A percentile compares a stretch with the other conserved stretches of the same genome.
Evolutionary conservation across 2,888 invertebrate genomes (phyloP).

Genomic region (Latrodectus hesperus): DNA sequence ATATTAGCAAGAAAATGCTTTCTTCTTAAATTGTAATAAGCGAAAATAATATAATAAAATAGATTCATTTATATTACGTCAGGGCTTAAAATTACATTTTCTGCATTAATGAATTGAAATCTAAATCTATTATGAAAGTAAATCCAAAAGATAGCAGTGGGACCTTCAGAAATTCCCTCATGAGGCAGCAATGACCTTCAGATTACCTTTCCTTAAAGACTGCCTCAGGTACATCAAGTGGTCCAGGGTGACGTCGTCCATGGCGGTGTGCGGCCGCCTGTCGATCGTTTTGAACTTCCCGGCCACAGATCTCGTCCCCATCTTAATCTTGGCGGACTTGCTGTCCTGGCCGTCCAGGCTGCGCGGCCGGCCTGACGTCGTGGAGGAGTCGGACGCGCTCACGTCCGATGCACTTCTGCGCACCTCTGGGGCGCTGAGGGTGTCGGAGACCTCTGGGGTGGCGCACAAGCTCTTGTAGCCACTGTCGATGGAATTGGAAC

Average conservation of each 20-base stretch:
- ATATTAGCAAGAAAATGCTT: too few relatives aligned
- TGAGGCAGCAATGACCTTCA: too few relatives aligned
- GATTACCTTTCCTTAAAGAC: conserved; percentile 71
- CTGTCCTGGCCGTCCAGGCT: conserved; percentile 51
- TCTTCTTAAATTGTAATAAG: too few relatives aligned
- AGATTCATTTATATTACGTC: too few relatives aligned
- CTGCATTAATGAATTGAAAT: too few relatives aligned
- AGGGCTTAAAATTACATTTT: too few relatives aligned
- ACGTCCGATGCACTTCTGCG: conserved; percentile 63
- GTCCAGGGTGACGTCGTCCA: conserved; percentile 71
- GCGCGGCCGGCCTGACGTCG: conserved; percentile 67
- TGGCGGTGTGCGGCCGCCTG: conserved; percentile 24
- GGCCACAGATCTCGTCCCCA: conserved; percentile 73
- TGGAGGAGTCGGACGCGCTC: conserved; percentile 61
- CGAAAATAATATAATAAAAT: too few relatives aligned
- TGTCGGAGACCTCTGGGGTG: conserved; percentile 73
- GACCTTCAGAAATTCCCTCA: too few relatives aligned
- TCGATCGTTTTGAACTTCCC: conserved; percentile 33
- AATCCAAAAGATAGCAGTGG: too few relatives aligned
- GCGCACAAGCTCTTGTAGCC: conserved; percentile 75
- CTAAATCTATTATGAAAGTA: too few relatives aligned
- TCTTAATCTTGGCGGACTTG: conserved; percentile 71
- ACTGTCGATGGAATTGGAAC: conserved; percentile 74
- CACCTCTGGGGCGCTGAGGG: conserved; percentile 71
- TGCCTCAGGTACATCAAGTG: conserved; percentile 73